These are phyloP conservation scores for Cactoblastis cactorum DNA, from an alignment of 2,888 invertebrate species.

Conservation along the genomic window DNA sequence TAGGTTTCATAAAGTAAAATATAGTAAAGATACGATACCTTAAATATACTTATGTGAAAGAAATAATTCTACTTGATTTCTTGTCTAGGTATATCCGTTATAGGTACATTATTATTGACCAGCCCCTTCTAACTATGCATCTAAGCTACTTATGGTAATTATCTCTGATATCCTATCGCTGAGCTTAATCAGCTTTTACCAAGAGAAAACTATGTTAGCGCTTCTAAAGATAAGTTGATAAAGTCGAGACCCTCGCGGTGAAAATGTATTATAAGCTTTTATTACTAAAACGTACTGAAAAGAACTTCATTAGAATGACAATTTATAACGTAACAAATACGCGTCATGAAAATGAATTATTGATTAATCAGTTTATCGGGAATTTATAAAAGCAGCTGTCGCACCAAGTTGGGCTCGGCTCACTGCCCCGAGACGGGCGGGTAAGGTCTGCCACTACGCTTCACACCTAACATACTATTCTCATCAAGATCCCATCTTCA, in stretches of 20 bases:
- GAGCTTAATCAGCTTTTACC: background rate
- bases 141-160: background rate
- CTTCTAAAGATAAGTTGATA: background rate
- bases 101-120: background rate
- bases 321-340: background rate
- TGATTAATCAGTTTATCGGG: conserved; percentile 72
- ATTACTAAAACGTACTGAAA: background rate
- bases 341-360: conserved; percentile 47
- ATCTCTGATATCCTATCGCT: background rate
- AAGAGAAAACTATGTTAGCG: background rate
- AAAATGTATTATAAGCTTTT: too few species aligned
- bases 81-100: background rate
- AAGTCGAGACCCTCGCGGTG: too few species aligned
- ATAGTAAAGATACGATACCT: too few species aligned
- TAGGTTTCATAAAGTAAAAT: too few species aligned
- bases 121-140: background rate
- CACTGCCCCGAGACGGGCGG: conserved; percentile 31
- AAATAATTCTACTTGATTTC: background rate
- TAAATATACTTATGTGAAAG: too few species aligned
- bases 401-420: conserved; percentile 60
- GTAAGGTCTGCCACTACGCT: conserved; percentile 59
- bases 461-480: conserved; percentile 58
- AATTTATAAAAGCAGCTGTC: conserved; percentile 69
- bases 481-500: conserved; percentile 59
- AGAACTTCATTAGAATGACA: too few species aligned